Base-by-base conservation (phyloP, 2,888 invertebrate species). In the Chloroclysta siterata region DNA sequence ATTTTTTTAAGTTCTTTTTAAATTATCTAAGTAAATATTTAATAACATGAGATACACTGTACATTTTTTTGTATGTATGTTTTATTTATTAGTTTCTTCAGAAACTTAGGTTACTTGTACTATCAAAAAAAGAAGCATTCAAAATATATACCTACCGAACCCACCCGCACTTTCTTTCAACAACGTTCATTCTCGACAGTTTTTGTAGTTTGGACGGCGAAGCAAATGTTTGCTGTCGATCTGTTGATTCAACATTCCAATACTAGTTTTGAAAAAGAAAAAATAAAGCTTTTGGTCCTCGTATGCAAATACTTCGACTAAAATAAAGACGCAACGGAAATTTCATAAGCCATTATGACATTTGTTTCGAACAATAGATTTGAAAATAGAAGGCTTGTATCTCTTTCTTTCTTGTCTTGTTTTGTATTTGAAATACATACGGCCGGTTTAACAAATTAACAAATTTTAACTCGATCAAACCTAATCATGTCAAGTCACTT, bases 211-310 rank as follows among this genome's bases (percentile, higher is more conserved):
- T 36, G 28, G 50, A 47, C 58, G 59, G 6, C 68, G 73, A 51
- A 77, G 80, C 77, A 77, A 86, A 86, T 87, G 81, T 87, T 87
- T 81, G 74, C 74, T 57, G 74, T 80, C 78, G 81, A 87, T 85
- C 66, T 78, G 78, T 86, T 84, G 81, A 78, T 75, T 83, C 72
- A 76, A 75, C 71, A 68, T 77, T 78, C 72, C 75, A 68, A 68
- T 72, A 72, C 66, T 70, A 75, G 72, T 73, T 72, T 70, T 10
- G 14, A 72, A 74, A 65, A 73, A 75, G 72, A 39, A 77, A 71
- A 69, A 68, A 70, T 70, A 72, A 59, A 71, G 69, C 57, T 55
- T 69, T 69, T 67, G 63, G 58, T 68, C 67, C 65, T 70, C 65
- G 68, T 67, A 75, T 74, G 76, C 72, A 75, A 71, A 71, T 72